A percentile compares a stretch with the other conserved stretches of the same genome.
Evolutionary conservation across 2,797 vertebrate genomes (phyloP).

Genomic region (Botia almorhae): DNA sequence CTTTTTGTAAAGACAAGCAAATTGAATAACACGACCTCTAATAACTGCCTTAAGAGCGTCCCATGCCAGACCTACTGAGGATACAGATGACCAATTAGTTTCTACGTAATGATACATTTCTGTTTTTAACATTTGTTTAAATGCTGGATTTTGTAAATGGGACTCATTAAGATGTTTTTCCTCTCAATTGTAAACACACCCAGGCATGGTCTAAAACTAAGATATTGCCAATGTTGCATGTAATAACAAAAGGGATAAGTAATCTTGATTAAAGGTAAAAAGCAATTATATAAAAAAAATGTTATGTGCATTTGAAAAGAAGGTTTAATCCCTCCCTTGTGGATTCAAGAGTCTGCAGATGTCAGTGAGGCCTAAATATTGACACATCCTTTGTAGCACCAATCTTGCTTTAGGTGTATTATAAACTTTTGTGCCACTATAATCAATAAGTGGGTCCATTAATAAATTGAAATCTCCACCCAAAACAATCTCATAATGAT

Average conservation of each 20-base stretch:
- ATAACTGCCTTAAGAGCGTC: background rate
- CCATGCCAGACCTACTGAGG: background rate
- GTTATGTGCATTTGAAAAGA: constrained; percentile 1
- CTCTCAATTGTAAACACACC: constrained; percentile 5
- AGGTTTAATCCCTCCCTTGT: background rate
- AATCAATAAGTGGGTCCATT: constrained; percentile 4
- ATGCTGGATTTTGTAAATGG: background rate
- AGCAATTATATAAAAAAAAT: background rate
- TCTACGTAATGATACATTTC: background rate
- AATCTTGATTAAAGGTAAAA: constrained; percentile 1
- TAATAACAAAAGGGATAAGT: background rate
- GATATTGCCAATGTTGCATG: constrained; percentile 1
- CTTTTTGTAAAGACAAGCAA: background rate
- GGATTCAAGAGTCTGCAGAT: constrained; percentile 17
- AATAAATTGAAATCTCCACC: background rate
- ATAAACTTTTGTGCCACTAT: background rate
- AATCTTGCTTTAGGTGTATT: background rate
- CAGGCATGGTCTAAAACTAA: background rate
- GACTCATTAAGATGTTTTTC: background rate
- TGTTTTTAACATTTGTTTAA: constrained; percentile 10
- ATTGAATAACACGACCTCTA: background rate
- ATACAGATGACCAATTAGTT: background rate
- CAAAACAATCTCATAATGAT: background rate
- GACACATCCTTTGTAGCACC: background rate
- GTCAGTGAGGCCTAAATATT: background rate